A percentile compares a stretch with the other conserved stretches of the same genome.
Evolutionary conservation across 2,888 invertebrate species (phyloP).

Genomic region (Suillia variegata): DNA sequence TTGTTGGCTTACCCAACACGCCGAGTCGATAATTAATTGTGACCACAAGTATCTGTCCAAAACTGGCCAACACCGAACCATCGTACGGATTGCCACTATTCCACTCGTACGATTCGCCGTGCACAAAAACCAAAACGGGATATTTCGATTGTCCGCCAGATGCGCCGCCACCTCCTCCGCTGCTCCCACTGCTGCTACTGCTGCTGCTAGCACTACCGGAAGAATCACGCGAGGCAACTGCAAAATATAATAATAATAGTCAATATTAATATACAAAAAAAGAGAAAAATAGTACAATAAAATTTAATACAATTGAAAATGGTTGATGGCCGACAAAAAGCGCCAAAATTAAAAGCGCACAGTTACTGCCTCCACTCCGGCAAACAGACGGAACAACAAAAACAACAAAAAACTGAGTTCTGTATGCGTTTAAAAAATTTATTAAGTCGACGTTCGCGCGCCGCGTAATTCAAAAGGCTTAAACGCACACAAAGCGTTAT

Average conservation of each 20-base stretch:
- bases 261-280: no score
- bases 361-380: no score
- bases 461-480: no score
- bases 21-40: constrained; percentile 86
- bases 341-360: constrained; percentile 18
- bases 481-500: no score
- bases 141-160: constrained; percentile 66
- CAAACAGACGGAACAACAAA: no score
- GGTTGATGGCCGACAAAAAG: neutral
- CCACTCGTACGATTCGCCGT: constrained; percentile 96
- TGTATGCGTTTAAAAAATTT: no score
- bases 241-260: constrained; percentile 33
- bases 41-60: constrained; percentile 87
- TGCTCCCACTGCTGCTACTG: constrained; percentile 31
- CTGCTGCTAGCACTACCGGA: constrained; percentile 34
- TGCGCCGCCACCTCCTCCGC: constrained; percentile 65
- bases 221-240: constrained; percentile 60
- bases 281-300: neutral
- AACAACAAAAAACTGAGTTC: no score
- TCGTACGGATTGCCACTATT: constrained; percentile 98
- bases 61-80: constrained; percentile 92
- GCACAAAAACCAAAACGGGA: constrained; percentile 93
- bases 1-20: constrained; percentile 74
- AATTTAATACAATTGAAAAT: neutral
- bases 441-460: no score